A percentile compares a stretch with the other conserved stretches of the same genome.
These are phyloP conservation scores for Oscheius sp. DNA, from an alignment of 2,888 invertebrate genomes.

Conservation along the genomic window DNA sequence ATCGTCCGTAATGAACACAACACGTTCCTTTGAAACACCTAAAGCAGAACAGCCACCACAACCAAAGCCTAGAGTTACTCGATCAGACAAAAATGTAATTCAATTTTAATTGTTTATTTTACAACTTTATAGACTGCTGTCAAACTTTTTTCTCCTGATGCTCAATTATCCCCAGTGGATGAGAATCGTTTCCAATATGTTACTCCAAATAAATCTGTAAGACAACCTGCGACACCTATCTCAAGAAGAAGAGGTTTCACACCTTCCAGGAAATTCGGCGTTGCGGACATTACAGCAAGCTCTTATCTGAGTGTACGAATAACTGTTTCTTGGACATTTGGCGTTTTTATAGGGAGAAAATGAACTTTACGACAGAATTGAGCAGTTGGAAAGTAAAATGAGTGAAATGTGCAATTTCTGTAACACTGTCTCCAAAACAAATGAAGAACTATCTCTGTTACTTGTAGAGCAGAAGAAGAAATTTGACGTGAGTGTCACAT, in stretches of 20 bases:
- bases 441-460: conserved; percentile 7
- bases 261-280: conserved; percentile 16
- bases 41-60: neutral
- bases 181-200: no score
- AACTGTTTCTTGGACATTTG: neutral
- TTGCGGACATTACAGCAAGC: conserved; percentile 8
- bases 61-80: neutral
- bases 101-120: neutral
- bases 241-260: conserved; percentile 2
- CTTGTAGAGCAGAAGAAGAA: conserved; percentile 16
- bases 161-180: neutral
- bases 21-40: neutral
- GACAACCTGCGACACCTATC: neutral
- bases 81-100: neutral
- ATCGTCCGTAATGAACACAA: no score
- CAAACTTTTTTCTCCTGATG: neutral
- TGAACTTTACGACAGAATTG: neutral
- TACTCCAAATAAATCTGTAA: neutral
- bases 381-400: conserved; percentile 14
- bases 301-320: neutral
- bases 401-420: neutral
- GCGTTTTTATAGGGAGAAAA: neutral
- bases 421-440: conserved; percentile 5
- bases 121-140: neutral
- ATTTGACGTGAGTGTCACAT: neutral